Percentiles rank a stretch among this genome's conserved stretches.
These are phyloP conservation scores for Mesochorus sp. DNA, from an alignment of 2,888 invertebrate species.

Conservation along the genomic window DNA sequence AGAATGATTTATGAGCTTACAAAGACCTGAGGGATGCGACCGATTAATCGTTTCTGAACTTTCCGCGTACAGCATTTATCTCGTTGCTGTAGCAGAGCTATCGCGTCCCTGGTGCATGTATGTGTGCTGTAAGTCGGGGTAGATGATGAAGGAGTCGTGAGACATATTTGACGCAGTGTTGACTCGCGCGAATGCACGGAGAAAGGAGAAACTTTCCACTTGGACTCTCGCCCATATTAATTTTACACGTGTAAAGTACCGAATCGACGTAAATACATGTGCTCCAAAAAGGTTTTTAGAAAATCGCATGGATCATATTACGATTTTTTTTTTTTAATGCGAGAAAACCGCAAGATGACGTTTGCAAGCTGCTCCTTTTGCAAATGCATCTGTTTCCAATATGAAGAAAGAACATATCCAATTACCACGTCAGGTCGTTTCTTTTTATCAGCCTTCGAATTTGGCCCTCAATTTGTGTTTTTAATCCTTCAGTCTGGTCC, in stretches of 20 bases:
- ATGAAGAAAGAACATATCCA: too few relatives aligned
- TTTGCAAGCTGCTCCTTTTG: too few relatives aligned
- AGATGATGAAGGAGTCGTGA: conserved; percentile 45
- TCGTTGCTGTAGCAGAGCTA: conserved; percentile 29
- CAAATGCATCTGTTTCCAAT: too few relatives aligned
- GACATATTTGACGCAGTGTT: conserved; percentile 29
- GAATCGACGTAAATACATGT: background rate
- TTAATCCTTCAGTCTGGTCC: background rate
- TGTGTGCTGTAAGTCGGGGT: background rate
- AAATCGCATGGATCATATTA: background rate
- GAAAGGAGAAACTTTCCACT: conserved; percentile 36
- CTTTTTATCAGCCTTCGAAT: background rate
- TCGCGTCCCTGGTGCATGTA: background rate
- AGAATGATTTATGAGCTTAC: conserved; percentile 58
- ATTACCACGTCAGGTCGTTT: too few relatives aligned
- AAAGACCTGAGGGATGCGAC: conserved; percentile 61
- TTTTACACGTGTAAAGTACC: conserved; percentile 2
- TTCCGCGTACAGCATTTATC: conserved; percentile 59
- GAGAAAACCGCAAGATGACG: too few relatives aligned
- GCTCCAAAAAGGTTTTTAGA: background rate
- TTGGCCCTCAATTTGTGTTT: background rate
- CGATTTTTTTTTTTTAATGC: background rate
- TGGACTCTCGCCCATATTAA: conserved; percentile 29
- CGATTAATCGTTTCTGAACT: conserved; percentile 64
- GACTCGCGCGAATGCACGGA: conserved; percentile 28